Conservation (phyloP, 2,888 invertebrate species). For the Scrobipalpa costella region DNA sequence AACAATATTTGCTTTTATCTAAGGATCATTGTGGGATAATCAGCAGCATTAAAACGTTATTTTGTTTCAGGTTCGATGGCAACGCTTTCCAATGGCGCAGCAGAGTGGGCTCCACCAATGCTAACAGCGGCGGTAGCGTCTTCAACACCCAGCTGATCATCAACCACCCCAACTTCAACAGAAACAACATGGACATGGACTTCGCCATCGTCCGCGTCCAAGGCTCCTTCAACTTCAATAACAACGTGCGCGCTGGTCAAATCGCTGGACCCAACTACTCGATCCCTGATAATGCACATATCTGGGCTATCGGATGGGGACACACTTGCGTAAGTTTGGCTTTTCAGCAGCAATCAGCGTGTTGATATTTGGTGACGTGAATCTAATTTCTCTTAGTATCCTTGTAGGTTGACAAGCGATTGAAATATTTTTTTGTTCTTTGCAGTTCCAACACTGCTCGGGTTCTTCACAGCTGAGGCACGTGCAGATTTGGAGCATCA, state of each 20-base stretch:
- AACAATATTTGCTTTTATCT: neutral
- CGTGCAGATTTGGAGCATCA: constrained; percentile 48
- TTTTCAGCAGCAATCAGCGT: no score
- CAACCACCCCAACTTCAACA: constrained; percentile 54
- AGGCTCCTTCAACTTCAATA: constrained; percentile 40
- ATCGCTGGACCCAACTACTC: constrained; percentile 50
- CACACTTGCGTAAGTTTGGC: constrained; percentile 45
- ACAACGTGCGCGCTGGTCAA: constrained; percentile 38
- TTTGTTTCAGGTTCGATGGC: neutral
- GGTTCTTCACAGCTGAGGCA: constrained; percentile 46
- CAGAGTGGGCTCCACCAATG: constrained; percentile 47
- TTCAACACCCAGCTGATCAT: constrained; percentile 36
- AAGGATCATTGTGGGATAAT: neutral
- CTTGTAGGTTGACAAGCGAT: neutral
- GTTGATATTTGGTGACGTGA: no score
- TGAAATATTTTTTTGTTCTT: neutral
- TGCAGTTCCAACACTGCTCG: neutral
- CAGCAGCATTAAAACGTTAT: neutral
- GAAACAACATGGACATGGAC: constrained; percentile 45
- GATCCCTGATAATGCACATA: constrained; percentile 47
- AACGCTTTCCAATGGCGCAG: constrained; percentile 30
- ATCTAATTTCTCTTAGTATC: no score
- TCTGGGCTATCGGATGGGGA: constrained; percentile 71
- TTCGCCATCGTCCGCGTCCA: constrained; percentile 52
- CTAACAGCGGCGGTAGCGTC: constrained; percentile 50